Base-by-base conservation (phyloP, 2,113 vertebrate genomes). In the Platichthys flesus region DNA sequence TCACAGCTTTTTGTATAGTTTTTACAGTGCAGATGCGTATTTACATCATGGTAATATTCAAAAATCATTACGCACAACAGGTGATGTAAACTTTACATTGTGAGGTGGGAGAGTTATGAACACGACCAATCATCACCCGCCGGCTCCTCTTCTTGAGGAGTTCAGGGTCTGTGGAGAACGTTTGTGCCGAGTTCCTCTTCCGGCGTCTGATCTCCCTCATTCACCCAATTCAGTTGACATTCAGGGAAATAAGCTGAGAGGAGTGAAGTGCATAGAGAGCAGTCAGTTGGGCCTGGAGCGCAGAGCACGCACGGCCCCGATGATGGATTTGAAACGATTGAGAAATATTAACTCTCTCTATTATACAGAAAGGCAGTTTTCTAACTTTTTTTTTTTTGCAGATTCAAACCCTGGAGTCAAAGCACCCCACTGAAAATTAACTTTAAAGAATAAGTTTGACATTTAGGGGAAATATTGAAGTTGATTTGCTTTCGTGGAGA, bases 181-280 rank as follows among this genome's bases (percentile, higher is more conserved):
- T 66, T n/a, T 59, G 71, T 65, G 63, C 83, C 67, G 76, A 69
- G 63, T 70, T 56, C 45, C 45, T 55, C 72, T 18, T 70, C 31
- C 73, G 16, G 67, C 45, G 0, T 57, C 59, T 60, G 16, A 77
- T 74, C 75, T 62, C 78, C 84, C 74, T 79, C 76, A 66, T 92
- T 85, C 75, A 84, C 89, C 81, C 82, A 90, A 85, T 83, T 91
- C 77, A 89, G 84, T 91, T 93, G 95, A 96, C 96, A 96, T 94
- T 94, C 87, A 82, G 90, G 88, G 90, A 95, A 95, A 95, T 94
- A 94, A 94, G 92, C 94, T 87, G 89, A 92, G 86, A 89, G 81
- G 93, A 94, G 64, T 72, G 84, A n/a, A 74, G 69, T 82, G 87
- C 86, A 89, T 95, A 96, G 93, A 91, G 92, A 94, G 85, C 92